Conservation (phyloP, 2,888 invertebrate species). For the Apomyelois bistriatella region DNA sequence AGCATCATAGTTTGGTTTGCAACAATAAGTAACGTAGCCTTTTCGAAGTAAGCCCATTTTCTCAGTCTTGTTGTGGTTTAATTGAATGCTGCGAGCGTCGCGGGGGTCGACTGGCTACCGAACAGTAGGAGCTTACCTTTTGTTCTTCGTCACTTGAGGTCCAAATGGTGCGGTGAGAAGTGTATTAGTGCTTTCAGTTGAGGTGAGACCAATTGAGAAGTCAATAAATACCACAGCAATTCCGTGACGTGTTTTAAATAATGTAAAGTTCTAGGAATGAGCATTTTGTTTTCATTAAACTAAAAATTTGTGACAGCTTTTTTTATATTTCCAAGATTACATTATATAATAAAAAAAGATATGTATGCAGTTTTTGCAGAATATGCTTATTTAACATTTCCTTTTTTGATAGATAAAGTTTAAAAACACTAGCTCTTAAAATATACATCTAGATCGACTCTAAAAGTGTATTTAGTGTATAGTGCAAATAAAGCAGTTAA, state of each 20-base stretch:
- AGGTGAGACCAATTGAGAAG: constrained; percentile 47
- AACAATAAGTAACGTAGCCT: constrained; percentile 51
- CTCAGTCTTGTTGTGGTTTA: constrained; percentile 67
- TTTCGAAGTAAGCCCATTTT: constrained; percentile 42
- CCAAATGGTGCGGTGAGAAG: constrained; percentile 55
- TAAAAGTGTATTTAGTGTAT: too few relatives aligned
- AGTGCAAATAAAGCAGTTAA: too few relatives aligned
- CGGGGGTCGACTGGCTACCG: constrained; percentile 58
- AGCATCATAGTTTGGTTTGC: constrained; percentile 68
- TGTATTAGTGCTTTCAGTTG: constrained; percentile 36
- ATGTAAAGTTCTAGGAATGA: not conserved
- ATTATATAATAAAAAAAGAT: too few relatives aligned
- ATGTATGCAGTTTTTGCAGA: too few relatives aligned
- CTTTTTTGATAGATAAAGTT: too few relatives aligned
- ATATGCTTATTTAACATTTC: too few relatives aligned
- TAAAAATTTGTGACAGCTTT: not conserved
- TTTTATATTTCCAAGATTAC: too few relatives aligned
- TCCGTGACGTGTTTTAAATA: constrained; percentile 15
- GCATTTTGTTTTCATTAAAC: not conserved
- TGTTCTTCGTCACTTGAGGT: constrained; percentile 69
- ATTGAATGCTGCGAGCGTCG: constrained; percentile 51
- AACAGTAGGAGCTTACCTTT: constrained; percentile 50
- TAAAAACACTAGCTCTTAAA: too few relatives aligned
- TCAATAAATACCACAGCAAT: constrained; percentile 11
- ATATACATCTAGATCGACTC: too few relatives aligned